phyloP scores from a whole-genome alignment of 2,888 invertebrate genomes.

The Limulus polyphemus region DNA sequence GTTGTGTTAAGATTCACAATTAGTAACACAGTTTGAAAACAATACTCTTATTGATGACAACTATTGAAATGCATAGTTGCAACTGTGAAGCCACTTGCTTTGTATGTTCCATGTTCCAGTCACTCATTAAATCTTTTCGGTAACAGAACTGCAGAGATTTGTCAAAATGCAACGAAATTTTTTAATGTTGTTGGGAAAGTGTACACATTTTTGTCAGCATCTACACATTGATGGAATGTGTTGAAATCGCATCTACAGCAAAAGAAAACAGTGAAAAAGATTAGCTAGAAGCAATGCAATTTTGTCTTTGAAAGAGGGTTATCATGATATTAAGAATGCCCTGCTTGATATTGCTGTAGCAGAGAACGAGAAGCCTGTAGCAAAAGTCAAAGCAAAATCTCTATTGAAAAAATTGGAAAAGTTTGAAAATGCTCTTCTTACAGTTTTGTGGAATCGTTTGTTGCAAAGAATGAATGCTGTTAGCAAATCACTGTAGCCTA shows the following conservation, averaged over 20 bases:
- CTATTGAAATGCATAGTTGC: no score
- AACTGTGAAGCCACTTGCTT: no score
- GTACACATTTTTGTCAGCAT: not conserved
- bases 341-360: no score
- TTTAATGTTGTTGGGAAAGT: not conserved
- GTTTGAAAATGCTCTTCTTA: not conserved
- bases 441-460: slow-evolving; percentile 5
- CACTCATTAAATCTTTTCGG: not conserved
- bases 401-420: slow-evolving; percentile 2
- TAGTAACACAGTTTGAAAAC: no score
- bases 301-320: slow-evolving; percentile 2
- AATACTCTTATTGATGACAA: no score
- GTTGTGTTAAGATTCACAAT: slow-evolving; percentile 29
- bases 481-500: not conserved
- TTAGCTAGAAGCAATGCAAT: slow-evolving; percentile 4
- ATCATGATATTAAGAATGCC: no score
- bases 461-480: slow-evolving; percentile 4
- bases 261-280: not conserved
- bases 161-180: not conserved
- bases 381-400: no score
- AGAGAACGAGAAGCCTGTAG: no score
- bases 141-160: slow-evolving; percentile 4
- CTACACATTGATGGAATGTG: not conserved
- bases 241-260: no score
- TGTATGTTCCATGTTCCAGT: not conserved